A percentile compares a stretch with the other conserved stretches of the same genome.
Evolutionary conservation across 1,140 invertebrate species (phyloP).

Genomic region (Bombus confusus): DNA sequence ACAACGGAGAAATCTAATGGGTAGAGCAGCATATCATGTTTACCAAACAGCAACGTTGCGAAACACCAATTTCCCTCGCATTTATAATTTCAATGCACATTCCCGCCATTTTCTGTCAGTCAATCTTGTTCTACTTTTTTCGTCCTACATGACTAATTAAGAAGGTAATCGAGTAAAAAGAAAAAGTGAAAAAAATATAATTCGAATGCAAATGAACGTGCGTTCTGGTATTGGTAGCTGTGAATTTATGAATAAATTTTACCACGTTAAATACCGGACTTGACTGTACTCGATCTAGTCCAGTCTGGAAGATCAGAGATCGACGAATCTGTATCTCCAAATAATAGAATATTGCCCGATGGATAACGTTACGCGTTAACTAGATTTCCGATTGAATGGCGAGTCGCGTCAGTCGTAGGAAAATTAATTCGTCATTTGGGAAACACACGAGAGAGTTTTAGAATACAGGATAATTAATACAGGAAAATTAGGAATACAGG

Average conservation of each 20-base stretch:
- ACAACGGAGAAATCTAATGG: background rate
- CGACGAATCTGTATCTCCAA: background rate
- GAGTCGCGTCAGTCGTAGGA: background rate
- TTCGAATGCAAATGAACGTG: background rate
- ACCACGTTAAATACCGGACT: background rate
- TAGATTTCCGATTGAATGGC: background rate
- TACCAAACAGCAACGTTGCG: background rate
- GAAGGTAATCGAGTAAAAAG: slow-evolving; percentile 1
- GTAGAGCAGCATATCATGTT: background rate
- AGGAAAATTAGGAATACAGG: no score
- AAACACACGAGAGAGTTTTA: no score
- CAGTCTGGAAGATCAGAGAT: background rate
- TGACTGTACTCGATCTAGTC: background rate
- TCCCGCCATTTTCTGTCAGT: background rate
- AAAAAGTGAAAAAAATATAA: slow-evolving; percentile 5
- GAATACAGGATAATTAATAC: no score
- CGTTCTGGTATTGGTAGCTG: background rate
- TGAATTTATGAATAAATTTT: slow-evolving; percentile 40
- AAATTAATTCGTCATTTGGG: background rate
- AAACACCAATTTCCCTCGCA: slow-evolving; percentile 11
- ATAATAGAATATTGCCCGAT: background rate
- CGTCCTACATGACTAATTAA: slow-evolving; percentile 42
- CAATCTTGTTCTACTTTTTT: slow-evolving; percentile 13
- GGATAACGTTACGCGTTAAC: background rate
- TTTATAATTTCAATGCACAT: slow-evolving; percentile 3